A percentile compares a stretch with the other conserved stretches of the same genome.
Evolutionary conservation across 2,113 vertebrate species (phyloP).

Genomic region (Bos taurus): ARS-UCD2.0 NC_037340.1:1366501-1367000

Average conservation of each 20-base stretch:
- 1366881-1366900: not conserved
- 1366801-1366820: not conserved
- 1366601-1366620: not conserved
- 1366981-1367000: not conserved
- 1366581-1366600: not conserved
- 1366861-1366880: not conserved
- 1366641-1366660: not conserved
- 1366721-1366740: not conserved
- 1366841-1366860: not conserved
- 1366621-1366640: not conserved
- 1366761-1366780: not conserved
- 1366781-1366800: not conserved
- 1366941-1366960: not conserved
- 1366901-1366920: not conserved
- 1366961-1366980: not conserved
- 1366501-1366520: not conserved
- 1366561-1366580: fast-evolving
- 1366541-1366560: not conserved
- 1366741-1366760: not conserved
- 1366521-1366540: not conserved
- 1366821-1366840: not conserved
- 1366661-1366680: not conserved
- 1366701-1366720: not conserved
- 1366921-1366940: not conserved
- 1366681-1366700: not conserved